Evolutionary conservation across 30 jellyfish, hydroid and myxozoan genomes (phyloP), one percentile per base, ranked within the genome.

Genomic region (Turritopsis rubra): DNA sequence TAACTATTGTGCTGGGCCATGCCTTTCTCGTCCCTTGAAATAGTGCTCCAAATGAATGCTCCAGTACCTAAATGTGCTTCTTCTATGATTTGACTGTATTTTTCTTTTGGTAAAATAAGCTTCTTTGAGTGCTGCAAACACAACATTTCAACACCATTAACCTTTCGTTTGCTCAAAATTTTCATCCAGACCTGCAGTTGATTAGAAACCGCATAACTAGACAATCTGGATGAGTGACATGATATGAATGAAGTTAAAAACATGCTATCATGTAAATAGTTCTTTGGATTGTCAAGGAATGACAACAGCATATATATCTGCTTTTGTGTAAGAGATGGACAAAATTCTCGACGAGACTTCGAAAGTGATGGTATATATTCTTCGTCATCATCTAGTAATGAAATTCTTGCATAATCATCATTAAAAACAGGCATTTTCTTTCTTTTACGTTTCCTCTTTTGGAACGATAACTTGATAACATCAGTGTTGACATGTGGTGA

Each of bases 91-190:
- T 23, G 31, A n/a, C 21, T 68, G 30, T 68, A 68, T 0, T 68
- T 68, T 68, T 68, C 77, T 68, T 68, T 68, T 17, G 77, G 77
- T 68, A 68, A 68, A 68, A 68, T 68, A n/a, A 68, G 28, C 77
- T 68, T 68, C 19, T 68, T 23, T 27, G 77, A 68, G 16, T 27
- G 31, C 16, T 27, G 16, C 19, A 68, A 68, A 68, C 77, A 68
- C 28, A 68, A 22, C 77, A 7, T 68, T 68, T 68, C 77, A 23
- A n/a, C 30, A 0, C 31, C 28, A n/a, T 1, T 27, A 68, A 68
- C 30, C 19, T 68, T 68, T 19, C 77, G 77, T 68, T 68, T 68
- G 28, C 31, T 68, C 30, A 68, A 27, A n/a, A 68, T n/a, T 27
- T 68, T 68, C 30, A 16, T 8, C 77, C 77, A 68, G 9, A 9